Evolutionary conservation across 2,113 vertebrate species (phyloP).

Genomic region (Plectropomus leopardus): DNA sequence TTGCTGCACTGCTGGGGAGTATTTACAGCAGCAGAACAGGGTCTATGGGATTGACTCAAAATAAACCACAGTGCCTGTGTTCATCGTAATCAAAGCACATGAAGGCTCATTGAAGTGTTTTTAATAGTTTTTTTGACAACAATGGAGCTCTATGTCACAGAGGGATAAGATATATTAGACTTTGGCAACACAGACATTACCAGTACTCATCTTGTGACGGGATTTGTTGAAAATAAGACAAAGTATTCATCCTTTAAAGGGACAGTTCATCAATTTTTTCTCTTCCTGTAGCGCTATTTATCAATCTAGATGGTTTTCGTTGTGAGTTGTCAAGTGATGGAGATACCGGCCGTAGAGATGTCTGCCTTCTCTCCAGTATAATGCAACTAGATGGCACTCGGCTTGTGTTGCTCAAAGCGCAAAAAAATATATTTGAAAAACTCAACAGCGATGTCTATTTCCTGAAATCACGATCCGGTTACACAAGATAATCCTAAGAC

Average conservation of each 20-base stretch:
- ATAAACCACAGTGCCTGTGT: conserved; percentile 14
- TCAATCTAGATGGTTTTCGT: too few species aligned
- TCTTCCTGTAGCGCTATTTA: too few species aligned
- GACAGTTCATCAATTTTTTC: too few species aligned
- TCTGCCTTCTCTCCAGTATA: too few species aligned
- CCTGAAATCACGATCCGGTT: too few species aligned
- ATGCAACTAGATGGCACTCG: too few species aligned
- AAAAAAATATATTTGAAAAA: too few species aligned
- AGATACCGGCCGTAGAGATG: too few species aligned
- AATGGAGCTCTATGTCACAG: neutral
- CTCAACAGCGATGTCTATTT: too few species aligned
- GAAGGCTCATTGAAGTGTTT: conserved; percentile 10
- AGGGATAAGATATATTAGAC: neutral
- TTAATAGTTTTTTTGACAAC: conserved; percentile 13
- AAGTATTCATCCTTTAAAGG: neutral
- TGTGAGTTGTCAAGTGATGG: too few species aligned
- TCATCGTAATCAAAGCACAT: conserved; percentile 2
- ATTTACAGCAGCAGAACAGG: conserved; percentile 5
- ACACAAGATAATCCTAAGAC: too few species aligned
- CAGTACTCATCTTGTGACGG: neutral
- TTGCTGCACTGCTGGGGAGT: neutral
- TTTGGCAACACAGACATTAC: neutral
- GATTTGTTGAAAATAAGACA: conserved; percentile 9
- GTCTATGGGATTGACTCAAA: conserved; percentile 27
- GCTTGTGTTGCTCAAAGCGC: too few species aligned